Evolutionary conservation across 1,140 invertebrate species (phyloP).

Genomic region (Drosophila lowei): DNA sequence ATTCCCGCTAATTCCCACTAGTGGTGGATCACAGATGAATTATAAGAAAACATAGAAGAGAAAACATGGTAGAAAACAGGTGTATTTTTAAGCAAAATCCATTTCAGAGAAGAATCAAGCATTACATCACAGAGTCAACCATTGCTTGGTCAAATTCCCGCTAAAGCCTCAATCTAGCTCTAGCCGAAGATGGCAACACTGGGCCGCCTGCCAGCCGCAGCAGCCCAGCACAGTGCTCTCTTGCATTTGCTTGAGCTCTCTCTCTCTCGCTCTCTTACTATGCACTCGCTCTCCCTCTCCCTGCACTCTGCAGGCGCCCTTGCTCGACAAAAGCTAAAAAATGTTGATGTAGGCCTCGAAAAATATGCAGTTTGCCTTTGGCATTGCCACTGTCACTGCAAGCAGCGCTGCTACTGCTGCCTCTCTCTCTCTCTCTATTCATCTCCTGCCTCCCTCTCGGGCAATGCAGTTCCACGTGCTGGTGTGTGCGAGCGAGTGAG

Average conservation of each 20-base stretch:
- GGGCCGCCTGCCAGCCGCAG: constrained; percentile 17
- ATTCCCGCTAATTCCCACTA: neutral
- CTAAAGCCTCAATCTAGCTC: too few species aligned
- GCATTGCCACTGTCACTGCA: constrained; percentile 80
- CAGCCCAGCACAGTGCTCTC: constrained; percentile 13
- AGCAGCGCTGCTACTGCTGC: constrained; percentile 51
- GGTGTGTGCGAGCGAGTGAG: constrained; percentile 2
- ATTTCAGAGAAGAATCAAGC: too few species aligned
- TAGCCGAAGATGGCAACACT: constrained; percentile 7
- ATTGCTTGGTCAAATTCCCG: too few species aligned
- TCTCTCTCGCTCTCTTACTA: neutral
- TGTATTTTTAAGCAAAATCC: neutral
- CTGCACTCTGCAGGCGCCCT: constrained; percentile 49
- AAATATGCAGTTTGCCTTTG: constrained; percentile 79
- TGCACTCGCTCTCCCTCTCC: constrained; percentile 27
- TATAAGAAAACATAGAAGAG: too few species aligned
- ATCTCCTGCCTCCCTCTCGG: neutral
- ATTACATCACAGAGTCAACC: too few species aligned
- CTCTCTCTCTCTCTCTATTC: neutral
- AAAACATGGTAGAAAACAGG: too few species aligned
- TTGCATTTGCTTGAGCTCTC: constrained; percentile 13
- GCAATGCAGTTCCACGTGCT: constrained; percentile 32
- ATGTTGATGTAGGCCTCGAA: constrained; percentile 80
- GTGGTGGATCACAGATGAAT: too few species aligned
- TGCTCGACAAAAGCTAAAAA: constrained; percentile 60